Evolutionary conservation across 2,113 vertebrate species (phyloP), one percentile per base, ranked within the genome.

Genomic region (Prionailurus viverrinus): DNA sequence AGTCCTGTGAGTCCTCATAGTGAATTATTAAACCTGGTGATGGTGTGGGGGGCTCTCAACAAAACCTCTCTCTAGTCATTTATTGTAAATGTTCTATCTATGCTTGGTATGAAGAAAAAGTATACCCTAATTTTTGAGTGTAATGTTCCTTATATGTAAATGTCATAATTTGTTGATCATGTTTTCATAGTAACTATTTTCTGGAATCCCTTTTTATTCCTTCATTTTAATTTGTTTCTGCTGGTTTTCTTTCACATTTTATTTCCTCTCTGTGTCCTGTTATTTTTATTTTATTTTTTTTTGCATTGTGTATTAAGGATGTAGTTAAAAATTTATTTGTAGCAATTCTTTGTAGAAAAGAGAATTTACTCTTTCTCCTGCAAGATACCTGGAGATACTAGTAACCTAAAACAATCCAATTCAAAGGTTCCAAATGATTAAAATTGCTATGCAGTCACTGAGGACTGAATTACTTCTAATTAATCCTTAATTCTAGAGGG

Each of bases 391-490:
- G 33, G 7, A 73, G 45, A 94, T 19, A 71, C 9, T 41, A 66
- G 8, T 21, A 39, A 79, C 89, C 41, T 79, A 95, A 96, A 90
- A 83, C 74, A 83, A 73, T 95, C 15, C 25, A 89, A 51, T 31
- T 48, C 53, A 61, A 89, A 15, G 23, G 45, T 95, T 86, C n/a
- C 11, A 88, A 91, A 69, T 41, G 8, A 82, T 58, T 89, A 25
- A 65, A 96, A 66, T 79, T 31, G 29, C 29, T 95, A 66, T 73
- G 15, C 1, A 88, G 9, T 4, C 58, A 41, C n/a, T 55, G 21
- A 74, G 4, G 10, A 11, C 15, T 92, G 29, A 4, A 53, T 3
- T 83, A 61, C 39, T 78, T 94, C 39, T 39, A 85, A 39, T 66
- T 74, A 69, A 80, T 88, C n/a, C 29, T 92, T 81, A 66, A 89